phyloP scores from a whole-genome alignment of 2,797 vertebrate species.

The Podarcis lilfordi region DNA sequence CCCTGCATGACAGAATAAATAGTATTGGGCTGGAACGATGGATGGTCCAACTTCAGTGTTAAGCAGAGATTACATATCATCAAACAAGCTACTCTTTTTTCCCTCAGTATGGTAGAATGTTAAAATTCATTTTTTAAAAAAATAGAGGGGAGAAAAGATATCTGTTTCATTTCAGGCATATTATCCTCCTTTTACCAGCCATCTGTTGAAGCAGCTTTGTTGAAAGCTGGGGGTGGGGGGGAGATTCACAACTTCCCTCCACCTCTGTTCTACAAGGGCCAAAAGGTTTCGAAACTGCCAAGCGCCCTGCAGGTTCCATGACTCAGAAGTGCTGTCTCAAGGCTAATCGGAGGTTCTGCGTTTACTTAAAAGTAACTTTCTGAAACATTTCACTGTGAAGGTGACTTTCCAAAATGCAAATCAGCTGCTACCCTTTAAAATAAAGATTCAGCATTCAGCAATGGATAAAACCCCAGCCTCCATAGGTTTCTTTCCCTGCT shows the following conservation, averaged over 20 bases:
- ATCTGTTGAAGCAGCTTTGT: conserved; percentile 19
- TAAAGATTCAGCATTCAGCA: background rate
- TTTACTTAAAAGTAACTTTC: conserved; percentile 24
- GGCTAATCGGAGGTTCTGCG: background rate
- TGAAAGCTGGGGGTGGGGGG: background rate
- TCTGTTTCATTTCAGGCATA: conserved; percentile 2
- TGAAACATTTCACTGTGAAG: conserved; percentile 14
- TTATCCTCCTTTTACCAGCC: conserved; percentile 6
- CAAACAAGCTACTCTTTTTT: no score
- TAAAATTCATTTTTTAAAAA: background rate
- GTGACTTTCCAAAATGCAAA: conserved; percentile 33
- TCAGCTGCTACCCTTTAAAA: background rate
- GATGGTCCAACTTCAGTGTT: background rate
- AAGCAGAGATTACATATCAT: background rate
- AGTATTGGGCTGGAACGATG: background rate
- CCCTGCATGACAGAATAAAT: background rate
- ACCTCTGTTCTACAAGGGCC: conserved; percentile 28
- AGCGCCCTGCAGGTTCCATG: background rate
- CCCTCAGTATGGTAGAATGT: background rate
- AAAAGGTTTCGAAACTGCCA: conserved; percentile 33
- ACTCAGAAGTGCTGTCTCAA: conserved; percentile 31
- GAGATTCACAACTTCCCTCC: background rate
- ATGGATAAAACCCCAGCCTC: background rate
- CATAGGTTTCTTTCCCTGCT: background rate
- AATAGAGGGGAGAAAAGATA: background rate